phyloP scores from a whole-genome alignment of 2,888 invertebrate genomes.

The Penaeus monodon region DNA sequence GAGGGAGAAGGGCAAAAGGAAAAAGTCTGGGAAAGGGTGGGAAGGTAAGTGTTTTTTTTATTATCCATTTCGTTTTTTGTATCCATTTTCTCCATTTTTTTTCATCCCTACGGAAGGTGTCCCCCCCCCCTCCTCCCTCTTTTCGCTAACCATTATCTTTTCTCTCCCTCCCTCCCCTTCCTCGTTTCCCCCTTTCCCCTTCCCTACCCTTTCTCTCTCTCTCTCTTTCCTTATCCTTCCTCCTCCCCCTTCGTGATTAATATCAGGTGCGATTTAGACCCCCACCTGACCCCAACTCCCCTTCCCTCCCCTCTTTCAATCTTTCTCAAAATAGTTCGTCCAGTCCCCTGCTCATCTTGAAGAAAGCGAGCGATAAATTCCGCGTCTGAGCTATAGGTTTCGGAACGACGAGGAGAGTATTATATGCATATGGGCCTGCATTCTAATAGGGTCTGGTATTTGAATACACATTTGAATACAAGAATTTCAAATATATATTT shows the following conservation, averaged over 20 bases:
- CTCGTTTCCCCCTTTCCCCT: background rate
- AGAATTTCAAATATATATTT: conserved; percentile 41
- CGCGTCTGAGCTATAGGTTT: background rate
- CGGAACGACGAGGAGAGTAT: conserved; percentile 11
- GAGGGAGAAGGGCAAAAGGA: background rate
- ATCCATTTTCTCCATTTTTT: background rate
- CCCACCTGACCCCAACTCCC: conserved; percentile 19
- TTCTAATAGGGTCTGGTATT: conserved; percentile 30
- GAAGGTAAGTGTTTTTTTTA: background rate
- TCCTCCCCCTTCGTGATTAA: conserved; percentile 13
- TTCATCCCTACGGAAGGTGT: background rate
- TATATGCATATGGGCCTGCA: conserved; percentile 49
- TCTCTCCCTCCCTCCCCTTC: background rate
- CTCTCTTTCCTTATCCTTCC: background rate
- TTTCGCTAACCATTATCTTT: background rate
- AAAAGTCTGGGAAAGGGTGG: background rate
- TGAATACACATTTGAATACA: conserved; percentile 46
- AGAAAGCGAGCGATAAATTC: conserved; percentile 14
- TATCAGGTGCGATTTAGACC: conserved; percentile 23
- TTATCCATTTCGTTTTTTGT: background rate
- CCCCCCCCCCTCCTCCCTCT: background rate
- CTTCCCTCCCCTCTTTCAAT: no score
- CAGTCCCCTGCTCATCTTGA: background rate
- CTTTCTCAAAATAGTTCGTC: no score
- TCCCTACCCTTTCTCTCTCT: background rate